Evolutionary conservation across 2,113 vertebrate genomes (phyloP).

Genomic region (Cyanoderma ruficeps): DNA sequence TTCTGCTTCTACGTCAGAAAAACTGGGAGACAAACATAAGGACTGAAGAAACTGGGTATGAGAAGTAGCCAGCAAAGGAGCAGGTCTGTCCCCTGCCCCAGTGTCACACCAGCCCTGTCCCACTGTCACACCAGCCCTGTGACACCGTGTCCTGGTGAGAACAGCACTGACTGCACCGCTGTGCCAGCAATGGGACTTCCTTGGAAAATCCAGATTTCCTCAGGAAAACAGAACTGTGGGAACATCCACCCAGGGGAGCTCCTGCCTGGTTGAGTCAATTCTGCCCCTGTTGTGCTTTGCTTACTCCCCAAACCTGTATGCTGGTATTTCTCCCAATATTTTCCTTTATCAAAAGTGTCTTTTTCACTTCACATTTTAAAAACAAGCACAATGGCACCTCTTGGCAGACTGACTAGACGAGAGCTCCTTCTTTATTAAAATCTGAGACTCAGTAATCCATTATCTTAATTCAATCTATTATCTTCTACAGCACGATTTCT

Average conservation of each 20-base stretch:
- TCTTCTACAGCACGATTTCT: background rate
- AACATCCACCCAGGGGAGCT: background rate
- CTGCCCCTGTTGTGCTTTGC: background rate
- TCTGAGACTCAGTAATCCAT: background rate
- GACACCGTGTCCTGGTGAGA: background rate
- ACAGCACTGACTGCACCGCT: background rate
- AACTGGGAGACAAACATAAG: background rate
- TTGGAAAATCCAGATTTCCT: fast-evolving
- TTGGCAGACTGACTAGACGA: background rate
- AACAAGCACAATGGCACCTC: background rate
- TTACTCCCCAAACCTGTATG: background rate
- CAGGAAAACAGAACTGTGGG: background rate
- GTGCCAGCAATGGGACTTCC: background rate
- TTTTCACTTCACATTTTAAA: background rate
- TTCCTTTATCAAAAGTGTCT: background rate
- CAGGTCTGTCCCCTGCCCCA: background rate
- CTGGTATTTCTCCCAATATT: background rate
- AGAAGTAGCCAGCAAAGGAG: background rate
- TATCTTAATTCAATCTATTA: background rate
- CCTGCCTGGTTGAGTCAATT: background rate
- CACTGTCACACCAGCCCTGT: background rate
- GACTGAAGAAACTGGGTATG: background rate
- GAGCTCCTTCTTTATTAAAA: background rate
- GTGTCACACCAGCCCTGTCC: background rate
- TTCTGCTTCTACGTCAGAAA: background rate